Evolutionary conservation across 2,113 vertebrate species (phyloP).

Genomic region (Pterocles orientalis): DNA sequence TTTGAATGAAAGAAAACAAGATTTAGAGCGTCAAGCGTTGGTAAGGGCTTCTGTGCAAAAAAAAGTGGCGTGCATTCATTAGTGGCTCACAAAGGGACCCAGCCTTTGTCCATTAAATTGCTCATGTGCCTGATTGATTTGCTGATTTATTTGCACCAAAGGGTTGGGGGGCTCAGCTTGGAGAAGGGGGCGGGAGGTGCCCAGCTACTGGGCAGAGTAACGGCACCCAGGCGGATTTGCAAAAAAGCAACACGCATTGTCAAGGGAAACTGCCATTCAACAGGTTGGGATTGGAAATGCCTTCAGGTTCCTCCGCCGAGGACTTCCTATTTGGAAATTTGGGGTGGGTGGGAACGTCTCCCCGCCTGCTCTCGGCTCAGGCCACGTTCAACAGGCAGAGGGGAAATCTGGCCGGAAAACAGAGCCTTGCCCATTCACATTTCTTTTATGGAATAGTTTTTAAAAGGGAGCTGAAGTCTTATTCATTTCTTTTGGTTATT

Average conservation of each 20-base stretch:
- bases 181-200: conserved; percentile 61
- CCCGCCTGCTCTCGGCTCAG: conserved; percentile 23
- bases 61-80: conserved; percentile 88
- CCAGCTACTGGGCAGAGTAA: conserved; percentile 46
- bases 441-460: conserved; percentile 70
- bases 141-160: conserved; percentile 72
- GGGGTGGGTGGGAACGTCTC: conserved; percentile 52
- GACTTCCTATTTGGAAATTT: conserved; percentile 54
- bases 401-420: conserved; percentile 71
- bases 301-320: conserved; percentile 25
- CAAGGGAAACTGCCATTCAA: conserved; percentile 77
- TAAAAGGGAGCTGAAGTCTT: conserved; percentile 61
- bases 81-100: conserved; percentile 76
- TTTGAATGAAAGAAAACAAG: conserved; percentile 96
- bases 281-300: conserved; percentile 79
- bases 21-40: conserved; percentile 90
- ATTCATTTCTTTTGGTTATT: conserved; percentile 70
- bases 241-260: conserved; percentile 73
- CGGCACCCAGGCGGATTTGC: conserved; percentile 43
- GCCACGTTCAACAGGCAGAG: conserved; percentile 48
- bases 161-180: conserved; percentile 36
- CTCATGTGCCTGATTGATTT: conserved; percentile 80
- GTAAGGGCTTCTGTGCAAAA: conserved; percentile 80
- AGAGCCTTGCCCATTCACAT: conserved; percentile 67
- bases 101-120: conserved; percentile 79